These are phyloP conservation scores for Anomalospiza imberbis DNA, from an alignment of 2,797 vertebrate genomes.

Conservation along the genomic window DNA sequence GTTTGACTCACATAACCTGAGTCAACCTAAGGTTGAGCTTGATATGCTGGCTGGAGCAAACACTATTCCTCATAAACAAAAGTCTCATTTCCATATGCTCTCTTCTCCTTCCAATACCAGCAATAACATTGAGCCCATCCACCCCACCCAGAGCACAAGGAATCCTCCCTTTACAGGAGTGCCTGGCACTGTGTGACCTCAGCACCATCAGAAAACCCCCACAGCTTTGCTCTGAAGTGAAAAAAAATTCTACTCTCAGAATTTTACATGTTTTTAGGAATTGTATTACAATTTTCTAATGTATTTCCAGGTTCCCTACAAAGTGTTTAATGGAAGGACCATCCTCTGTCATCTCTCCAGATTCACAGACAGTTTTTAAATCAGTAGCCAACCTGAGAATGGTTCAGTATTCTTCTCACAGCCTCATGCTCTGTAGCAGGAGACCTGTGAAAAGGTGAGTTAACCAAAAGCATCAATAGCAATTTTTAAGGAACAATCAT, in stretches of 20 bases:
- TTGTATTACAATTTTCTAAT: not conserved
- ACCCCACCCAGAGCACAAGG: not conserved
- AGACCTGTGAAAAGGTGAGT: not conserved
- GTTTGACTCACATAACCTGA: not conserved
- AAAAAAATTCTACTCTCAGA: not conserved
- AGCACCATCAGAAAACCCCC: not conserved
- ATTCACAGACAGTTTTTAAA: not conserved
- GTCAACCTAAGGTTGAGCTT: not conserved
- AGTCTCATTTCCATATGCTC: not conserved
- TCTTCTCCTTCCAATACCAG: not conserved
- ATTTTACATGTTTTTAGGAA: not conserved
- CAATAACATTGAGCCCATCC: not conserved
- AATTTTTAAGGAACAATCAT: not conserved
- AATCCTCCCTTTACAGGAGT: not conserved
- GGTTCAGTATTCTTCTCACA: constrained; percentile 15
- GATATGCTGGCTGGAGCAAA: not conserved
- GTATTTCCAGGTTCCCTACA: not conserved
- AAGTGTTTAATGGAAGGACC: not conserved
- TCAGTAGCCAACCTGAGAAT: not conserved
- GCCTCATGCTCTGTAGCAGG: not conserved
- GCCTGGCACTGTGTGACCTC: not conserved
- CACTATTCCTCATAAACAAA: not conserved
- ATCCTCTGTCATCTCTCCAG: not conserved
- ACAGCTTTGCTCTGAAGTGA: not conserved
- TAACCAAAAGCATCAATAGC: constrained; percentile 19